Base-by-base conservation (phyloP, 2,888 invertebrate species). In the Andrena minutula region DNA sequence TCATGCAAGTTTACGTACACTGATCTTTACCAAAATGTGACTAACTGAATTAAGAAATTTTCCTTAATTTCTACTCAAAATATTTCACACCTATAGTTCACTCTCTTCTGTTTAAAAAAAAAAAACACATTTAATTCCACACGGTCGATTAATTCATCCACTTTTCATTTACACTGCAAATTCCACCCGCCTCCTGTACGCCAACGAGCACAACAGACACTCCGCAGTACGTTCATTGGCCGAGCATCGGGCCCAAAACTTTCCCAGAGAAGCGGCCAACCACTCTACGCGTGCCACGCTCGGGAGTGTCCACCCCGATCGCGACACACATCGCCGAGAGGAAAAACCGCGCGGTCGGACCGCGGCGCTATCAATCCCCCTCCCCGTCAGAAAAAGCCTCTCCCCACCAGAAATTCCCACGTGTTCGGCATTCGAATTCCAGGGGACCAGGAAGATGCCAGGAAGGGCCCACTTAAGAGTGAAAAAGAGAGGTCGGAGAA, bases 401-500 rank as follows among this genome's bases (percentile, higher is more conserved):
- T 41, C 75, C 75, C 81, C 70, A 61, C 75, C 75, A 60, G 71
- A 75, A 71, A 81, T 80, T 80, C 81, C 75, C 75, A 80, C 75
- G 70, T 71, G 82, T 71, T 66, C 75, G 71, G 75, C 64, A 70
- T 70, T 80, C 81, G 75, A 70, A 82, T 82, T 80, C 75, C 80
- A 70, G 32, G 26, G 75, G 82, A 71, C 71, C 80, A 75, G 81
- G 81, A 74, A 82, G 81, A 79, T 65, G 79, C 72, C 75, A n/a
- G 66, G 79, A 80, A 79, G 66, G 79, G 72, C 8, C 47, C 49
- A 49, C 61, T 16, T 51, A 32, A 51, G 75, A 23, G 32, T 20
- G 26, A 32, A 49, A 28, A 32, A 64, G 53, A 51, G 16, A 47
- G 65, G 28, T n/a, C n/a, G 20, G 20, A n/a, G 6, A 16, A 35